phyloP scores from a whole-genome alignment of 2,113 vertebrate species.

The Coracopsis vasa region DNA sequence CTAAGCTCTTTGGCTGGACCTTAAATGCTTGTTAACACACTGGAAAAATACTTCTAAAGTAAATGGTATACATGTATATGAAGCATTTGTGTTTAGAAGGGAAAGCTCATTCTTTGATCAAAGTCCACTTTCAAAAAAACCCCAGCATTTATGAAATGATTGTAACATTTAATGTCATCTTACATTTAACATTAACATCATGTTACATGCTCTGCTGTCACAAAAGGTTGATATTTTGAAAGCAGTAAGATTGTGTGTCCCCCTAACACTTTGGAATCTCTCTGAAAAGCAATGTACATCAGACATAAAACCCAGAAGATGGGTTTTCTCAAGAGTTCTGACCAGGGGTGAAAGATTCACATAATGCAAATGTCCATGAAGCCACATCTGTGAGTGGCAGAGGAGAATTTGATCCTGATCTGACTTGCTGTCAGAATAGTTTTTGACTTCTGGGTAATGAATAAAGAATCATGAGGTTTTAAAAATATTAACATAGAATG shows the following conservation, averaged over 20 bases:
- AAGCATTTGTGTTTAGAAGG: not conserved
- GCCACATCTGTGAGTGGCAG: not conserved
- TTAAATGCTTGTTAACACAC: not conserved
- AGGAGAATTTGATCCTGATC: not conserved
- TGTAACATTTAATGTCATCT: not conserved
- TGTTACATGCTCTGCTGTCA: not conserved
- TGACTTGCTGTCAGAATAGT: not conserved
- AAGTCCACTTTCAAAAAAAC: not conserved
- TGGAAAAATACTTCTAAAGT: not conserved
- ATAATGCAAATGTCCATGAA: not conserved
- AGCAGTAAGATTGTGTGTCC: not conserved
- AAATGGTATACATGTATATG: accelerated
- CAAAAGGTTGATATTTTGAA: not conserved
- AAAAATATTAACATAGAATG: not conserved
- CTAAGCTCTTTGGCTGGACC: not conserved
- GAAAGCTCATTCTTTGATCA: not conserved
- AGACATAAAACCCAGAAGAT: not conserved
- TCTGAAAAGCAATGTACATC: not conserved
- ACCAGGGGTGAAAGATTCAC: not conserved
- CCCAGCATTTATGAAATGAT: not conserved
- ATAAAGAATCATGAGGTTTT: not conserved
- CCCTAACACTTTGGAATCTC: not conserved
- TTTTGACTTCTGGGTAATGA: not conserved
- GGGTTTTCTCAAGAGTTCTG: not conserved
- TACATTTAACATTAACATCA: not conserved